phyloP scores from a whole-genome alignment of 1,140 invertebrate genomes.

The Lordiphosa mommai region DNA sequence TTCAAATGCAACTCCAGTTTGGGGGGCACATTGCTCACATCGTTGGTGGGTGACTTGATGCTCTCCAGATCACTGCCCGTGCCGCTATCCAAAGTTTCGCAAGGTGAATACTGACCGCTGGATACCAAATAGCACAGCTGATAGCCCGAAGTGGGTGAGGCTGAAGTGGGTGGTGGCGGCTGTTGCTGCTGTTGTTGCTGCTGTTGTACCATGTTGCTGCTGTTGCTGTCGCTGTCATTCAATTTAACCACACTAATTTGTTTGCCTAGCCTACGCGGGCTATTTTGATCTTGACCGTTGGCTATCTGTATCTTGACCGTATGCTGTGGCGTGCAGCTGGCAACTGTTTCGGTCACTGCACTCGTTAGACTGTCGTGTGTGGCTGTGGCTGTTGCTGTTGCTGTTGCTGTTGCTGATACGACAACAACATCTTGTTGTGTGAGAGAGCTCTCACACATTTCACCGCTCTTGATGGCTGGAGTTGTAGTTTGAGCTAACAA shows the following conservation, averaged over 20 bases:
- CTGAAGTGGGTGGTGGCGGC: conserved; percentile 14
- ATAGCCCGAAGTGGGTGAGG: conserved; percentile 52
- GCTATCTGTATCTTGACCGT: conserved; percentile 77
- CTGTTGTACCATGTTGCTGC: conserved; percentile 33
- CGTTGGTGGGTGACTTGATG: conserved; percentile 39
- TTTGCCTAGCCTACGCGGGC: conserved; percentile 40
- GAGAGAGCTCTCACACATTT: conserved; percentile 38
- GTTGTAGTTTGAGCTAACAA: conserved; percentile 8
- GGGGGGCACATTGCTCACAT: conserved; percentile 45
- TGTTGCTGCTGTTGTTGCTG: conserved; percentile 21
- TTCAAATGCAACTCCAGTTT: conserved; percentile 80
- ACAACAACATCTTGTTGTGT: conserved; percentile 18
- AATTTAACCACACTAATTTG: conserved; percentile 63
- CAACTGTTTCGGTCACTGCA: conserved; percentile 57
- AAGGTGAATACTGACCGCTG: conserved; percentile 89
- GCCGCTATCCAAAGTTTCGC: conserved; percentile 89
- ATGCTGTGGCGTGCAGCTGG: conserved; percentile 31
- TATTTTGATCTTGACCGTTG: conserved; percentile 29
- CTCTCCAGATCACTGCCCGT: conserved; percentile 89
- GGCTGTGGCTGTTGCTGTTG: conserved; percentile 15
- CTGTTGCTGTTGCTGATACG: conserved; percentile 28
- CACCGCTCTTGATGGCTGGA: conserved; percentile 2
- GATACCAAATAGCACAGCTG: conserved; percentile 83
- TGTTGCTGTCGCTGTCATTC: conserved; percentile 43
- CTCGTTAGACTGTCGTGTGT: conserved; percentile 18